phyloP scores from a whole-genome alignment of 2,113 vertebrate species.

The Rhinolophus sinicus region DNA sequence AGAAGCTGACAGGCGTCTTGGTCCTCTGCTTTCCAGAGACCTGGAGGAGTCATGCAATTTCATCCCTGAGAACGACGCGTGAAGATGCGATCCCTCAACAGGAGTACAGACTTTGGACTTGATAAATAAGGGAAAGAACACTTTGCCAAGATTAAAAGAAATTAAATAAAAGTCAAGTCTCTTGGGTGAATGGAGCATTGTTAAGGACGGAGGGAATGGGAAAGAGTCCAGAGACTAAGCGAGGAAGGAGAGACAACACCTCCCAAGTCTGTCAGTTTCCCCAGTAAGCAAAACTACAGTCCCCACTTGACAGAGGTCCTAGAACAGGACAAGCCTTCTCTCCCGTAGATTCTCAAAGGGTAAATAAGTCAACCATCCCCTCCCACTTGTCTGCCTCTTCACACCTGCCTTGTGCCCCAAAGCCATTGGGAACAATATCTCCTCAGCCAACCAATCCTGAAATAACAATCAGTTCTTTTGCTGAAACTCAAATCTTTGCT shows the following conservation, averaged over 20 bases:
- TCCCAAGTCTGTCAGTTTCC: too few relatives aligned
- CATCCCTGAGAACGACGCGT: background rate
- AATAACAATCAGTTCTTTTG: background rate
- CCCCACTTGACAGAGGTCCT: too few relatives aligned
- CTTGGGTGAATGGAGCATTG: rapidly evolving
- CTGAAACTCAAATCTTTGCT: background rate
- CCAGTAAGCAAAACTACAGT: background rate
- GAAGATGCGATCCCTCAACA: rapidly evolving
- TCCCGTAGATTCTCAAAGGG: background rate
- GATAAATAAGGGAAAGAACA: background rate
- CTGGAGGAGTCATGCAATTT: rapidly evolving
- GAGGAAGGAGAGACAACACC: rapidly evolving
- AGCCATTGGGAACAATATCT: background rate
- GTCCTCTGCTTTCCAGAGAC: background rate
- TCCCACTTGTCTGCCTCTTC: background rate
- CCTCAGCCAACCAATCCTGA: too few relatives aligned
- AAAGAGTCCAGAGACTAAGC: rapidly evolving
- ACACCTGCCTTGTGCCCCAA: background rate
- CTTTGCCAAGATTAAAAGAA: too few relatives aligned
- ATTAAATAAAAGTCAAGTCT: rapidly evolving
- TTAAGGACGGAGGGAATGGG: background rate
- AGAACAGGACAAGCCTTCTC: background rate
- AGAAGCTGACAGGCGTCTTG: rapidly evolving
- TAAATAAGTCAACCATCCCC: rapidly evolving
- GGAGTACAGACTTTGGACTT: too few relatives aligned